phyloP scores from a whole-genome alignment of 2,113 vertebrate genomes.

The Rhea americana region DNA sequence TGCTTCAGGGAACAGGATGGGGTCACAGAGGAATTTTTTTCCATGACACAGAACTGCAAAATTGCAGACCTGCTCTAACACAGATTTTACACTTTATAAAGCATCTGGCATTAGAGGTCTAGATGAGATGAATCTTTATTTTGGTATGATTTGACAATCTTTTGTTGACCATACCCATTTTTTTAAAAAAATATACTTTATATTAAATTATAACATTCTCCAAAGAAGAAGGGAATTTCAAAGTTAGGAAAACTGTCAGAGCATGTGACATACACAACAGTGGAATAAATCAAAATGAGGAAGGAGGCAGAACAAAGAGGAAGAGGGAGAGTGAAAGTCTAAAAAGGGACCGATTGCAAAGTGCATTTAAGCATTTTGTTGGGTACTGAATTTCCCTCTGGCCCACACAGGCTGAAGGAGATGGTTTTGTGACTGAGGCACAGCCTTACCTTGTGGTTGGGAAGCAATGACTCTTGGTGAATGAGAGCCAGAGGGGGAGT shows the following conservation, averaged over 20 bases:
- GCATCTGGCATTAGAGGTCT: not conserved
- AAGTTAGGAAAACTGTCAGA: not conserved
- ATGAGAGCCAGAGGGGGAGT: slow-evolving; percentile 24
- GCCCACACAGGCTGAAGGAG: slow-evolving; percentile 37
- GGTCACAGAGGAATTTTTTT: not conserved
- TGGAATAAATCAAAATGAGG: not conserved
- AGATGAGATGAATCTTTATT: not conserved
- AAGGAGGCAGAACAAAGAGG: not conserved
- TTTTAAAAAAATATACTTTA: not conserved
- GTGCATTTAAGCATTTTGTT: slow-evolving; percentile 25
- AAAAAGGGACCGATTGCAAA: slow-evolving; percentile 26
- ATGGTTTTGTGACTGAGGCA: slow-evolving; percentile 33
- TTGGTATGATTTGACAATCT: not conserved
- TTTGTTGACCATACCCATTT: not conserved
- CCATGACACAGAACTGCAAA: not conserved
- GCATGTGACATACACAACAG: not conserved
- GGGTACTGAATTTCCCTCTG: slow-evolving; percentile 7
- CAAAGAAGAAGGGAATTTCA: not conserved
- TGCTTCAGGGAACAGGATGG: not conserved
- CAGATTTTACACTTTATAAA: not conserved
- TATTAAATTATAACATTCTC: slow-evolving; percentile 5
- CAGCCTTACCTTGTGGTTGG: slow-evolving; percentile 9
- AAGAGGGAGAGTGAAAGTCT: not conserved
- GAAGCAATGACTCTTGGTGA: slow-evolving; percentile 18
- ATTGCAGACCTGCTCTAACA: not conserved